A percentile compares a stretch with the other conserved stretches of the same genome.
Conservation (phyloP, 2,888 invertebrate species). For the Cistogaster globosa region DNA sequence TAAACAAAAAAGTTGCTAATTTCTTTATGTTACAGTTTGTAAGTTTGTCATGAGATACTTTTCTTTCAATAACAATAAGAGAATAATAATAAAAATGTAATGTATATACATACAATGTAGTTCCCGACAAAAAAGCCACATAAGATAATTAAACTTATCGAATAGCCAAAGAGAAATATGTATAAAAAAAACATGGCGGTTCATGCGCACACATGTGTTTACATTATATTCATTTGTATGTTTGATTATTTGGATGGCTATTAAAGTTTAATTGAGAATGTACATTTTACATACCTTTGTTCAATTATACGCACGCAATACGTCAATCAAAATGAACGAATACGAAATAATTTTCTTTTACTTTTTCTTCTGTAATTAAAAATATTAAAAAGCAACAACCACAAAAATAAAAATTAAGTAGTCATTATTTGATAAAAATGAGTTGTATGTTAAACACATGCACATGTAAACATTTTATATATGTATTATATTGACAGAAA, state of each 20-base stretch:
- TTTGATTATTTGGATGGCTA: neutral
- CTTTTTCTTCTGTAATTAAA: constrained; percentile 74
- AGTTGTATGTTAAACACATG: neutral
- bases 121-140: neutral
- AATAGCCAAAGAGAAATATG: constrained; percentile 33
- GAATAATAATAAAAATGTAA: no score
- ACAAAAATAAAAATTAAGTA: constrained; percentile 26
- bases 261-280: neutral
- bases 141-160: constrained; percentile 55
- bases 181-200: constrained; percentile 25
- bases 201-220: neutral
- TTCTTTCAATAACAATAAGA: no score
- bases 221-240: neutral
- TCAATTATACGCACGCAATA: constrained; percentile 83
- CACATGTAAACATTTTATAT: neutral
- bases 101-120: no score
- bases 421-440: constrained; percentile 1
- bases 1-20: no score
- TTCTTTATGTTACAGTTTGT: no score
- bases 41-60: no score
- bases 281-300: constrained; percentile 43
- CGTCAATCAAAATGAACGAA: constrained; percentile 80
- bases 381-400: constrained; percentile 37
- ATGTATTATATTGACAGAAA: neutral
- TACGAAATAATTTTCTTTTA: constrained; percentile 73